A percentile compares a stretch with the other conserved stretches of the same genome.
phyloP scores from a whole-genome alignment of 2,113 vertebrate genomes.

The Cairina moschata region DNA sequence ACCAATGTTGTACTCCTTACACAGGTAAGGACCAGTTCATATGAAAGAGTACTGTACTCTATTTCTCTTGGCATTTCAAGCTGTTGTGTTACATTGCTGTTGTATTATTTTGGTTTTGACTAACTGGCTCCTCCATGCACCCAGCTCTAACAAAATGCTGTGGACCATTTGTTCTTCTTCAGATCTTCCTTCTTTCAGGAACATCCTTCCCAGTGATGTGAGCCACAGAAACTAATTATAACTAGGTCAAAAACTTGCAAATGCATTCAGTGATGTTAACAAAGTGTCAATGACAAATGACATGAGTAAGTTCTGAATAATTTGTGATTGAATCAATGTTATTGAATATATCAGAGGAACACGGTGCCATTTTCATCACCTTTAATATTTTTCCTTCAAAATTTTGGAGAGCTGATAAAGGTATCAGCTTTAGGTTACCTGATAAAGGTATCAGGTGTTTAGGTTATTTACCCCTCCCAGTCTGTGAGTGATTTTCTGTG shows the following conservation, averaged over 20 bases:
- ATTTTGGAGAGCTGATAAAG: neutral
- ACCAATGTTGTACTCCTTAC: neutral
- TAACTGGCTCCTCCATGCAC: neutral
- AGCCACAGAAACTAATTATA: conserved; percentile 8
- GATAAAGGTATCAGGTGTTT: neutral
- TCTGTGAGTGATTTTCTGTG: neutral
- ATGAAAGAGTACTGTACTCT: neutral
- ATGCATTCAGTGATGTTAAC: conserved; percentile 1
- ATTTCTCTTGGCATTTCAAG: neutral
- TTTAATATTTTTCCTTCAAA: neutral
- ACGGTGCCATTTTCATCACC: neutral
- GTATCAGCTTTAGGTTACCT: neutral
- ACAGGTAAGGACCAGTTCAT: neutral
- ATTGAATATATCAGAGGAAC: neutral
- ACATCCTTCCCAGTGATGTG: neutral
- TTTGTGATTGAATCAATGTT: conserved; percentile 27
- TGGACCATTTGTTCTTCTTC: neutral
- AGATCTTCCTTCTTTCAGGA: neutral
- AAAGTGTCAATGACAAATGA: conserved; percentile 20
- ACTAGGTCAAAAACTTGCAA: conserved; percentile 23
- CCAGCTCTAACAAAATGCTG: neutral
- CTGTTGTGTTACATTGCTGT: neutral
- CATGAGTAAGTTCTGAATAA: conserved; percentile 10
- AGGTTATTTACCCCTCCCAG: neutral
- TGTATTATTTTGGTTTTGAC: neutral